Percentiles rank a stretch among this genome's conserved stretches.
Conservation (phyloP, 1,140 invertebrate genomes). For the Melitaea cinxia region DNA sequence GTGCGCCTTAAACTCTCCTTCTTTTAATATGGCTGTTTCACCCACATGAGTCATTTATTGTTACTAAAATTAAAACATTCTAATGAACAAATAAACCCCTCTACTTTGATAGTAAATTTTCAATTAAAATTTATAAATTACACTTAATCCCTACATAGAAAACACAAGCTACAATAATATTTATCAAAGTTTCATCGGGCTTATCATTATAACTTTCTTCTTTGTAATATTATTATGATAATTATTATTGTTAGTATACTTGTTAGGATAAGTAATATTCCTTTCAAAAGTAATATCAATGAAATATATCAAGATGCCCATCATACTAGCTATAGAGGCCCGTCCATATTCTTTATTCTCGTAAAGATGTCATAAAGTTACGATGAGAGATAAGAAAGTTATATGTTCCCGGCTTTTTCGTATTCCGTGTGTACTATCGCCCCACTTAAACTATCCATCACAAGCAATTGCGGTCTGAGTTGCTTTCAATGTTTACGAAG, state of each 20-base stretch:
- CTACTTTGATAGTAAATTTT: no score
- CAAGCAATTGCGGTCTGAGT: constrained; percentile 18
- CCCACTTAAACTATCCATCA: constrained; percentile 20
- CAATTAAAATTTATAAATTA: no score
- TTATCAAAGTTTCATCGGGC: no score
- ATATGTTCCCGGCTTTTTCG: constrained; percentile 9
- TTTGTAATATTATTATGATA: not conserved
- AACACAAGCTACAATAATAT: no score
- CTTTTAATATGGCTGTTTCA: no score
- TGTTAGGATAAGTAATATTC: not conserved
- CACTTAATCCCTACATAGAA: no score
- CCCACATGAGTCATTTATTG: no score
- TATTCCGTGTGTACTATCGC: constrained; percentile 20
- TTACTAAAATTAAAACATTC: no score
- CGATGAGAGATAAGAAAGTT: constrained; percentile 20
- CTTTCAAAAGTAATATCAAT: not conserved
- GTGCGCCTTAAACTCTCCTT: no score
- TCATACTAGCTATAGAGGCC: not conserved
- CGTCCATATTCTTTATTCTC: constrained; percentile 18
- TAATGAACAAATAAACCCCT: no score
- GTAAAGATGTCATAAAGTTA: constrained; percentile 31
- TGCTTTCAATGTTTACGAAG: constrained; percentile 16
- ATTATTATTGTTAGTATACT: not conserved
- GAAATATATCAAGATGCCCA: not conserved
- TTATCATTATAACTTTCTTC: no score